Base-by-base conservation (phyloP, 2,113 vertebrate species). In the Nibea coibor region DNA sequence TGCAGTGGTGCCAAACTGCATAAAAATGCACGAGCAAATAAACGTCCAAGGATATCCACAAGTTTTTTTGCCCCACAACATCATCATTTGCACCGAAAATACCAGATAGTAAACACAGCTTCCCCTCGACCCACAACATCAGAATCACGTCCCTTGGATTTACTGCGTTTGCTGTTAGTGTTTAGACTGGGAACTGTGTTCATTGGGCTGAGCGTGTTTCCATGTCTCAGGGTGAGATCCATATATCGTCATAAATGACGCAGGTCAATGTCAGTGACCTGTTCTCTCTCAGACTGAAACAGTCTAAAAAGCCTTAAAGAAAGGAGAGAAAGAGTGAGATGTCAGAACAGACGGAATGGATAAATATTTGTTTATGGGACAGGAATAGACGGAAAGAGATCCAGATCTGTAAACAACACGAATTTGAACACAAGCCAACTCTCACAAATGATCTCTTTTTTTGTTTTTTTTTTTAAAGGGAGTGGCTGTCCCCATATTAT, bases 351-450 rank as follows among this genome's bases (percentile, higher is more conserved):
- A 75, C 15, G 56, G 79, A 53, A 81, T 65, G 62, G 59, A 61
- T 35, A 84, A 84, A 87, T 82, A 84, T 86, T 87, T 80, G 80
- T 82, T 74, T 42, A 39, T 31, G 16, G 19, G 45, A 69, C 77
- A 31, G 54, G 26, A 81, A 70, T 48, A 75, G 69, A 81, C 19
- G 9, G 20, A 66, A 11, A 4, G 10, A 4, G 10, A 63, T 67
- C 19, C 17, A 26, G 26, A 76, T 64, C 39, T 12, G 35, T 71
- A 80, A 88, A 88, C 15, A 82, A 11, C 1, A 47, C 35, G n/a
- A 4, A 45, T 3, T 42, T 4, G 35, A 68, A 63, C 17, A 31
- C 22, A 62, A 72, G 10, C 28, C 10, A 48, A 3, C 58, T 42
- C 10, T 24, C 59, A 4, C n/a, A 56, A 14, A 11, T 16, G 16